Percentiles rank a stretch among this genome's conserved stretches.
These are phyloP conservation scores for Taenioides sp. DNA, from an alignment of 2,797 vertebrate genomes.

Conservation along the genomic window DNA sequence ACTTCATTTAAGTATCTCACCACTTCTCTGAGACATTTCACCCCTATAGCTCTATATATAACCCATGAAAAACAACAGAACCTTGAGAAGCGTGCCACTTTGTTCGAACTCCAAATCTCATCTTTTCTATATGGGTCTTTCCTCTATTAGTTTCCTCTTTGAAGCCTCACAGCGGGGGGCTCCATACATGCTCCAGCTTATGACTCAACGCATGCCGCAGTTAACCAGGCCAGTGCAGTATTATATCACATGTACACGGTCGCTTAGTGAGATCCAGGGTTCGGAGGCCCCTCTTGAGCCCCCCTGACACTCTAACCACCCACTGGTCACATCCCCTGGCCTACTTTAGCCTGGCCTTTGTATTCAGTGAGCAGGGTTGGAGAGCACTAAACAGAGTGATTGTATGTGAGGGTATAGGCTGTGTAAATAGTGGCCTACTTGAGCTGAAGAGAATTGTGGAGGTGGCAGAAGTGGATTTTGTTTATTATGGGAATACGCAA, in stretches of 20 bases:
- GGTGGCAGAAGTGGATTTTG: not conserved
- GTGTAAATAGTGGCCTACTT: constrained; percentile 30
- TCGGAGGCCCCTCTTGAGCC: constrained; percentile 7
- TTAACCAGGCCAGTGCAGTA: constrained; percentile 13
- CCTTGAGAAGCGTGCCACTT: not conserved
- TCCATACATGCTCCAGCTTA: constrained; percentile 37
- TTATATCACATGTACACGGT: constrained; percentile 1
- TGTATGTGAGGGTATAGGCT: constrained; percentile 4
- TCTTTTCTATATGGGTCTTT: constrained; percentile 30
- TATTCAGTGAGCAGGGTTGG: constrained; percentile 17
- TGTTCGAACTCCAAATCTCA: constrained; percentile 2
- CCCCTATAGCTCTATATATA: not conserved
- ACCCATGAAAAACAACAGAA: not conserved
- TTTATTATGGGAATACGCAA: not conserved
- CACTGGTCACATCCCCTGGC: constrained; percentile 37
- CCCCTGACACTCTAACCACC: constrained; percentile 29
- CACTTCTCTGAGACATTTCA: not conserved
- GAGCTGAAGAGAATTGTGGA: not conserved
- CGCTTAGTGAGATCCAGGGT: constrained; percentile 23
- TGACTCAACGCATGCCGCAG: constrained; percentile 38
- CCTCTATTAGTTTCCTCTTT: constrained; percentile 58
- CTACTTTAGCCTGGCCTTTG: constrained; percentile 39
- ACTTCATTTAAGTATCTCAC: not conserved
- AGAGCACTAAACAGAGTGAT: constrained; percentile 14
- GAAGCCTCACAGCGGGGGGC: constrained; percentile 49